Conservation (phyloP, 2,797 vertebrate species). For the Brachyalestes nurse region DNA sequence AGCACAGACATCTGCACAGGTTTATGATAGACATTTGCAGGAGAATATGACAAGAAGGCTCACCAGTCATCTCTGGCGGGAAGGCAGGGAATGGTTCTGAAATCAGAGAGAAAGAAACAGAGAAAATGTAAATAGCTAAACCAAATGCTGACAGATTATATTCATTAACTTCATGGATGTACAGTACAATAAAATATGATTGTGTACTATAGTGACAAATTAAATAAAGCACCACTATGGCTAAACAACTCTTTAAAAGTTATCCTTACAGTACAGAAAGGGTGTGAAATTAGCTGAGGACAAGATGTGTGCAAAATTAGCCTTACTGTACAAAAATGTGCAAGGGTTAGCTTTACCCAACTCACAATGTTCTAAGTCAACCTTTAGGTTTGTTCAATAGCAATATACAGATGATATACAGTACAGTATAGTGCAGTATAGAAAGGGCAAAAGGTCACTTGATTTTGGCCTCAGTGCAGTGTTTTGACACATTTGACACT, state of each 20-base stretch:
- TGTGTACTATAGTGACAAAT: background rate
- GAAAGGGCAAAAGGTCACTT: background rate
- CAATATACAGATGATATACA: background rate
- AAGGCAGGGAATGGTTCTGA: conserved; percentile 93
- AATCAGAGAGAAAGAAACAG: conserved; percentile 51
- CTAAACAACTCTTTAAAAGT: background rate
- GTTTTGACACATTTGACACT: background rate
- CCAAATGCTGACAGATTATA: background rate
- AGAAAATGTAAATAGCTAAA: conserved; percentile 1
- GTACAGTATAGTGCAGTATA: background rate
- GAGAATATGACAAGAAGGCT: conserved; percentile 63
- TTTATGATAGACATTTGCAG: conserved; percentile 41
- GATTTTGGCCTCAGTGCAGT: no score
- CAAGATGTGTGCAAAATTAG: background rate
- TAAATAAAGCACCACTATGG: background rate
- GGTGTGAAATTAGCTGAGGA: conserved; percentile 5
- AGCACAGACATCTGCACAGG: conserved; percentile 73
- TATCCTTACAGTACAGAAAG: background rate
- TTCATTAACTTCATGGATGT: no score
- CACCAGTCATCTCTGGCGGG: conserved; percentile 87
- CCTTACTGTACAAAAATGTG: background rate
- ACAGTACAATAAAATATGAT: no score
- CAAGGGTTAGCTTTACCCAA: no score
- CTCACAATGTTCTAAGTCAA: no score
- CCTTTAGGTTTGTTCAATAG: background rate